Conservation (phyloP, 2,888 invertebrate species). For the Chesias legatella region DNA sequence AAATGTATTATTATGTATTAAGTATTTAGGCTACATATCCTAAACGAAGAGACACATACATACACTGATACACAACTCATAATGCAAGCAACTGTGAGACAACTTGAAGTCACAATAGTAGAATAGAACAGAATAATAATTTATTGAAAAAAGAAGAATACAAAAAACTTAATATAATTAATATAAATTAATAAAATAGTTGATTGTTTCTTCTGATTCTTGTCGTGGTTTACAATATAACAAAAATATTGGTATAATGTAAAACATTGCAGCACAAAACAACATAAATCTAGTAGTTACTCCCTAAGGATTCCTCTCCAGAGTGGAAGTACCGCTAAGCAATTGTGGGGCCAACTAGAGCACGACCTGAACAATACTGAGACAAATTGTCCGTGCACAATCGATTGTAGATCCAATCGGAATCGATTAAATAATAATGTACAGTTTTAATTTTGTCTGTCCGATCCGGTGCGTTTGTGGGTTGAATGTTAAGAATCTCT, state of each 20-base stretch:
- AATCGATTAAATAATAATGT: constrained; percentile 16
- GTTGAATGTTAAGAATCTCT: neutral
- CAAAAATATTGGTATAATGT: constrained; percentile 5
- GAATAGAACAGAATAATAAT: too few relatives aligned
- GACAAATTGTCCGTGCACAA: constrained; percentile 30
- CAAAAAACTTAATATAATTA: too few relatives aligned
- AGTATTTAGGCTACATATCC: too few relatives aligned
- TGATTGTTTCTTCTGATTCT: too few relatives aligned
- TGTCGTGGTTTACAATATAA: too few relatives aligned
- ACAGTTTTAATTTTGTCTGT: constrained; percentile 1
- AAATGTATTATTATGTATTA: too few relatives aligned
- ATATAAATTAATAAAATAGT: too few relatives aligned
- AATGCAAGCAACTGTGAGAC: too few relatives aligned
- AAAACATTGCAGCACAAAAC: neutral
- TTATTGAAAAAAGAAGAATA: too few relatives aligned
- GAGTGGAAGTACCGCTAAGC: constrained; percentile 6
- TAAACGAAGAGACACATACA: too few relatives aligned
- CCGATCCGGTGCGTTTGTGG: neutral
- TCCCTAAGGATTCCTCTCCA: constrained; percentile 5
- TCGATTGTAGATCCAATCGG: constrained; percentile 15
- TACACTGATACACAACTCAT: too few relatives aligned
- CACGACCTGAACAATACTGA: constrained; percentile 23
- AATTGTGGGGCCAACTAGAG: constrained; percentile 22
- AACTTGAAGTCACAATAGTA: too few relatives aligned
- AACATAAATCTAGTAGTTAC: neutral